Base-by-base conservation (phyloP, 2,113 vertebrate genomes). In the Paradisaea rubra region DNA sequence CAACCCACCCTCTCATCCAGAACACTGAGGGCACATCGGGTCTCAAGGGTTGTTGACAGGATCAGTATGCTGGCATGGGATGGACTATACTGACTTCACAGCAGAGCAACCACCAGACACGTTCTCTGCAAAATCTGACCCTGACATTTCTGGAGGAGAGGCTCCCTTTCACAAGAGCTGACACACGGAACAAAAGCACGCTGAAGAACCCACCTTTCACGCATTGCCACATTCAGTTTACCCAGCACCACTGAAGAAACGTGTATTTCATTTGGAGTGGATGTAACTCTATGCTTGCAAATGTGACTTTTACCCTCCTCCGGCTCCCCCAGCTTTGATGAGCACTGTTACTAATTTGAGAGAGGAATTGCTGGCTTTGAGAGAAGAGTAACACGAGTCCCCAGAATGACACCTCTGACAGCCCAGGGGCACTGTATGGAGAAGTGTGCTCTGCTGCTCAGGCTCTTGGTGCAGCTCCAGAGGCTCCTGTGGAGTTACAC, bases 111-210 rank as follows among this genome's bases (percentile, higher is more conserved):
- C 9, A 13, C 39, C 14, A 22, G 24, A 35, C 4, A 9, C 0
- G 8, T 45, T 84, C 31, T 35, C 35, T 81, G 64, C 39, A 69
- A 91, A 89, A 65, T 42, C 7, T 47, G 30, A 59, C 16, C 11
- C 47, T 59, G 35, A 19, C 17, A n/a, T 54, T 71, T 53, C 54
- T 41, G 17, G 23, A 56, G 25, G 12, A 83, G 27, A 57, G 6
- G 15, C 16, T 22, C 7, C 28, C 53, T 72, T 90, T 53, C 49
- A 7, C 35, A 47, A 49, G 42, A 41, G 13, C 1, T 45, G 71
- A 42, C 18, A 45, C 27, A 41, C 0, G 1, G 25, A 59, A 76
- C 0, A 1, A 72, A 82, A 77, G 16, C 39, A 54, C 0, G 0
- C 20, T 24, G 20, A 74, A 60, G 78, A 49, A 76, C 13, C 23